phyloP scores from a whole-genome alignment of 1,140 invertebrate species.

The Augochlora pura region DNA sequence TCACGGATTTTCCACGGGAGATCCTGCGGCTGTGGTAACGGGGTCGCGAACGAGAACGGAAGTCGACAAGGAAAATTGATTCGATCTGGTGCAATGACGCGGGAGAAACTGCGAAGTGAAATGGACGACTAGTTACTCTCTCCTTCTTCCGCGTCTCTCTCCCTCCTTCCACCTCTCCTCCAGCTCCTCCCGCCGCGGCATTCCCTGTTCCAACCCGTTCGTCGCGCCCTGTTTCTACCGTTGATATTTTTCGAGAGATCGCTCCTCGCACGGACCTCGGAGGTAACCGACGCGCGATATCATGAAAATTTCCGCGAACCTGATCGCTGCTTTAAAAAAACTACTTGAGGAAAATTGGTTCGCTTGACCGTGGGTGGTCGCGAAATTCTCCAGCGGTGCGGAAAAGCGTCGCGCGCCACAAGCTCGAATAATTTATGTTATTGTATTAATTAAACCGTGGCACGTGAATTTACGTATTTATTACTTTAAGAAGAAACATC shows the following conservation, averaged over 20 bases:
- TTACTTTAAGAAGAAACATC: too few species aligned
- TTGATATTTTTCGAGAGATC: conserved; percentile 18
- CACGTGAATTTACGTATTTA: too few species aligned
- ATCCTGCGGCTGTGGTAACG: conserved; percentile 37
- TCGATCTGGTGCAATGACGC: conserved; percentile 60
- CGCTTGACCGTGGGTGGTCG: neutral
- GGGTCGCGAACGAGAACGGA: conserved; percentile 44
- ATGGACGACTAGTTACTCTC: conserved; percentile 25
- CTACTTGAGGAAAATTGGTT: neutral
- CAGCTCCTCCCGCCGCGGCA: too few species aligned
- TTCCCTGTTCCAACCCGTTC: neutral
- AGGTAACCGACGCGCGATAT: neutral
- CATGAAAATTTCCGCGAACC: neutral
- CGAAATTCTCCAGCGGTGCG: neutral
- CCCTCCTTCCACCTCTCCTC: neutral
- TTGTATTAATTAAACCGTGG: neutral
- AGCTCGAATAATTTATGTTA: too few species aligned
- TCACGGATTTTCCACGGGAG: conserved; percentile 29
- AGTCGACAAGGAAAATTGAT: conserved; percentile 58
- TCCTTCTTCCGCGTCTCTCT: neutral
- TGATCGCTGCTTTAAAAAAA: neutral
- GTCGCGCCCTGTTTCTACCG: neutral
- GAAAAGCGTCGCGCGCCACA: too few species aligned
- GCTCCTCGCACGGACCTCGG: neutral
- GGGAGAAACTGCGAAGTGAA: conserved; percentile 56